Percentiles rank a stretch among this genome's conserved stretches.
Evolutionary conservation across 2,113 vertebrate genomes (phyloP).

Genomic region (Pituophis catenifer): DNA sequence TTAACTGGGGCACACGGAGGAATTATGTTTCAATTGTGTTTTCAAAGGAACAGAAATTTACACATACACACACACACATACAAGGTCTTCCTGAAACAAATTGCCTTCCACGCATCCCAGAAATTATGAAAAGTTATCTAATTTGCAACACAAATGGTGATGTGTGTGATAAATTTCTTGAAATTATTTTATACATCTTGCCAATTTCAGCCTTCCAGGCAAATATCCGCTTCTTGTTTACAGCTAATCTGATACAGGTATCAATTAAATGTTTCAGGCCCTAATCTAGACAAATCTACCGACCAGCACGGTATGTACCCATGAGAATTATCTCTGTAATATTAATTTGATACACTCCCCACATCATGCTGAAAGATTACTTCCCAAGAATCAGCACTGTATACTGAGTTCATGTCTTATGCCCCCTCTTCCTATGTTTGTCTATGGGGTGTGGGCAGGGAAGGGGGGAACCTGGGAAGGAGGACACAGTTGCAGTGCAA

Average conservation of each 20-base stretch:
- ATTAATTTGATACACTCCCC: slow-evolving; percentile 73
- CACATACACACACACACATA: slow-evolving; percentile 63
- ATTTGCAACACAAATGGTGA: slow-evolving; percentile 79
- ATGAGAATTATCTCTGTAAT: slow-evolving; percentile 72
- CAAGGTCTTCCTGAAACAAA: slow-evolving; percentile 69
- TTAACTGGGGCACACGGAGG: slow-evolving; percentile 80
- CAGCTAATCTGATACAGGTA: slow-evolving; percentile 68
- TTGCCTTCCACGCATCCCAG: slow-evolving; percentile 53
- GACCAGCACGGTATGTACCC: slow-evolving; percentile 68
- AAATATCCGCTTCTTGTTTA: slow-evolving; percentile 65
- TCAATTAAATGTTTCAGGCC: slow-evolving; percentile 64
- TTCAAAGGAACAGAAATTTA: slow-evolving; percentile 79
- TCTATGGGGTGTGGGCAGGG: neutral
- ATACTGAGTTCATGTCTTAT: slow-evolving; percentile 54
- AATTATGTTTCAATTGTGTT: slow-evolving; percentile 76
- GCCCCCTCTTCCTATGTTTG: slow-evolving; percentile 30
- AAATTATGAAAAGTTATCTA: slow-evolving; percentile 93
- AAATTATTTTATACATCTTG: slow-evolving; percentile 76
- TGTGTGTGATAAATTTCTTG: slow-evolving; percentile 84
- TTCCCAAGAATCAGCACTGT: slow-evolving; percentile 48
- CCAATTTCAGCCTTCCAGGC: slow-evolving; percentile 41
- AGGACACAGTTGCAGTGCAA: slow-evolving; percentile 49
- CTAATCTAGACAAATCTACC: slow-evolving; percentile 68
- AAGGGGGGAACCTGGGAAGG: slow-evolving; percentile 47
- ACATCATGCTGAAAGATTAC: slow-evolving; percentile 61